These are phyloP conservation scores for Caenorhabditis uteleia DNA, from an alignment of 2,888 invertebrate species.

Conservation along the genomic window DNA sequence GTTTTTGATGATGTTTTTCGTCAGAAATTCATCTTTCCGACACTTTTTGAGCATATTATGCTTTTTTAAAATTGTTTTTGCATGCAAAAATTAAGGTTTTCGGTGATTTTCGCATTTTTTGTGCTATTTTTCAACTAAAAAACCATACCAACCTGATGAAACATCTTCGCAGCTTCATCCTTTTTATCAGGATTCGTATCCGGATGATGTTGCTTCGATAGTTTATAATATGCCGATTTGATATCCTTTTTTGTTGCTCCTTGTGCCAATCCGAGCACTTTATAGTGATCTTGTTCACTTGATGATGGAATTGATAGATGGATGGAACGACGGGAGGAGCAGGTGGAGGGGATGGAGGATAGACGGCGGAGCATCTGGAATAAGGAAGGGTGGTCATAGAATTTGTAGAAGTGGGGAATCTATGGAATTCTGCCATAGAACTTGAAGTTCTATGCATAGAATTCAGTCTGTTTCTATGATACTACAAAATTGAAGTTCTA, in stretches of 20 bases:
- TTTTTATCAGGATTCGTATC: constrained; percentile 58
- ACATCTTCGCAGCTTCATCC: constrained; percentile 57
- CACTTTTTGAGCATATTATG: not conserved
- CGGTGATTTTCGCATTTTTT: not conserved
- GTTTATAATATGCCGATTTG: constrained; percentile 63
- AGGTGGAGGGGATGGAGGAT: no score
- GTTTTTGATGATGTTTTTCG: not conserved
- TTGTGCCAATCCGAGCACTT: constrained; percentile 53
- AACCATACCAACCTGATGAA: constrained; percentile 53
- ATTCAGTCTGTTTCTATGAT: no score
- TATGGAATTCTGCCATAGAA: no score
- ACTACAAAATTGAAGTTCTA: no score
- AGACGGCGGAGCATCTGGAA: no score
- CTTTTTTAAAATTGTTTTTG: not conserved
- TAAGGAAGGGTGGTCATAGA: no score
- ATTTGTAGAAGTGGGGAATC: no score
- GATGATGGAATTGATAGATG: no score
- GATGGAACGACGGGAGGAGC: no score
- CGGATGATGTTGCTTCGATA: constrained; percentile 67
- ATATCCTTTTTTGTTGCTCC: constrained; percentile 57
- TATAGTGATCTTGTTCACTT: constrained; percentile 55
- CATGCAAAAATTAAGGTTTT: not conserved
- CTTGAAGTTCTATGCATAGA: no score
- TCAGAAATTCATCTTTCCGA: not conserved
- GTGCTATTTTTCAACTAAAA: constrained; percentile 3